Evolutionary conservation across 2,888 invertebrate species (phyloP).

Genomic region (Dryadula phaetusa): DNA sequence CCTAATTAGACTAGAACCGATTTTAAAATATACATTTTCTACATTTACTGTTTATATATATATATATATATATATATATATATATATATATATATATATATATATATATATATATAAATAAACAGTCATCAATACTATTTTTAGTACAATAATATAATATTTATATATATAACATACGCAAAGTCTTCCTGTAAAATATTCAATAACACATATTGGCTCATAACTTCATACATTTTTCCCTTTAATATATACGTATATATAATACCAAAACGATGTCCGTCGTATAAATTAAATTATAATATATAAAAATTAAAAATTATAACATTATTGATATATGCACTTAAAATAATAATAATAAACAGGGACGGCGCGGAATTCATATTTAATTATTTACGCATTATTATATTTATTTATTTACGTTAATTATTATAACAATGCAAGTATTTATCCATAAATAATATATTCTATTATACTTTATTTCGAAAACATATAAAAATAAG

Average conservation of each 20-base stretch:
- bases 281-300: too few species aligned
- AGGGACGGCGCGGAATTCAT: constrained; percentile 4
- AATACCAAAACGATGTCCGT: too few species aligned
- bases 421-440: background rate
- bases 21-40: background rate
- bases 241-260: too few species aligned
- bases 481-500: background rate
- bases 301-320: too few species aligned
- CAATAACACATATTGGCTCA: background rate
- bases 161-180: too few species aligned
- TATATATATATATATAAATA: too few species aligned
- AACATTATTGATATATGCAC: background rate
- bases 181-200: background rate
- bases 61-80: too few species aligned
- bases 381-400: background rate
- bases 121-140: too few species aligned
- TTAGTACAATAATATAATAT: too few species aligned
- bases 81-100: too few species aligned
- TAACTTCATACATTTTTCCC: background rate
- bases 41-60: too few species aligned
- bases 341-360: background rate
- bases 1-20: constrained; percentile 43
- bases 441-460: background rate
- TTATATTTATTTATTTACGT: too few species aligned
- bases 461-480: background rate